Evolutionary conservation across 2,797 vertebrate species (phyloP).

Genomic region (Nyctibius grandis): DNA sequence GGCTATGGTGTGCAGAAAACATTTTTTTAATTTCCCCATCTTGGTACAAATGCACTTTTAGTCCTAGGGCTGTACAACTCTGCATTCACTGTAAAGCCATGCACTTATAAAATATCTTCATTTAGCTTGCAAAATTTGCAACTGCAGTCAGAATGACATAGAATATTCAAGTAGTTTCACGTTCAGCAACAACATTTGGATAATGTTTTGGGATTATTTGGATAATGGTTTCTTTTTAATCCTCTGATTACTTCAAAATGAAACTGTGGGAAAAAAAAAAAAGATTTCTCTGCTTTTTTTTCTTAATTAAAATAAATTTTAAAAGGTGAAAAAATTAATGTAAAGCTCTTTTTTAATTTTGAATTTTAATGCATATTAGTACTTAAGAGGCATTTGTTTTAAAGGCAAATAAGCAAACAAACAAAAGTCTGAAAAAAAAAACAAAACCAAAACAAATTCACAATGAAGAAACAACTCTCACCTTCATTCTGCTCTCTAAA

Average conservation of each 20-base stretch:
- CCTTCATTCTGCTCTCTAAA: background rate
- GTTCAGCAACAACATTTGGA: background rate
- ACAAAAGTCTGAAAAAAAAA: background rate
- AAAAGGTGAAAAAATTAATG: background rate
- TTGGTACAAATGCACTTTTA: background rate
- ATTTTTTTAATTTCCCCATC: background rate
- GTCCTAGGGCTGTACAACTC: background rate
- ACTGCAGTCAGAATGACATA: background rate
- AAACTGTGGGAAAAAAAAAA: background rate
- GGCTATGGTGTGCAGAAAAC: background rate
- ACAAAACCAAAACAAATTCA: background rate
- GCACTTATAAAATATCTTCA: background rate
- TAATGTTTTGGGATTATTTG: no score
- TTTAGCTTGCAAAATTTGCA: background rate
- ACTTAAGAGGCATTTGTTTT: background rate
- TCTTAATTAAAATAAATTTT: background rate
- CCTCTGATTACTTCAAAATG: background rate
- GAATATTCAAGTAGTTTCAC: background rate
- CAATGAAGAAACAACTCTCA: background rate
- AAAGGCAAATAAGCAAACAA: conserved; percentile 8
- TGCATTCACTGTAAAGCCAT: background rate
- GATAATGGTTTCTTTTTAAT: background rate
- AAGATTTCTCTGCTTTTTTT: background rate
- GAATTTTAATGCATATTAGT: background rate
- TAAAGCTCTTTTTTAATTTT: background rate